Evolutionary conservation across 2,888 invertebrate genomes (phyloP), one percentile per base, ranked within the genome.

Genomic region (Chloroclysta siterata): DNA sequence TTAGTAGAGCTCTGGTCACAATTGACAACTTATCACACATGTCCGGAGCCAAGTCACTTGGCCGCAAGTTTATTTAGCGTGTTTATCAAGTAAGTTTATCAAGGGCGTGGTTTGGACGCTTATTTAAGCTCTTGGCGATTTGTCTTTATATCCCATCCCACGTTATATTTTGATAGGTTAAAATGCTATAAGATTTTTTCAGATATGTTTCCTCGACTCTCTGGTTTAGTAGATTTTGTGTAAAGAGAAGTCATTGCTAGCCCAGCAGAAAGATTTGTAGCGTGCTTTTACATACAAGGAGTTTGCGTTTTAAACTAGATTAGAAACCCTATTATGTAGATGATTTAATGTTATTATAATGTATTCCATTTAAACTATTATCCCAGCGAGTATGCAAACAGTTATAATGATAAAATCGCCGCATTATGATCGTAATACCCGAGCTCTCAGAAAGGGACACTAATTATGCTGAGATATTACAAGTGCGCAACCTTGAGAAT

Each of bases 401-500:
- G 52, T 50, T 59, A 28, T 46, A 52, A 64, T 55, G 47, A 57
- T 61, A 65, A 54, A 54, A 65, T 57, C 46, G 29, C 46, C 51
- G 41, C 60, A 14, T 57, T 58, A 60, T 48, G 47, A 54, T 51
- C 33, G 17, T 41, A 57, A 50, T 50, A 51, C 50, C 44, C 41
- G 41, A 44, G 55, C 58, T 65, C 53, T 59, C 47, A 39, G 57
- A 60, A 65, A 58, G 57, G 51, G 56, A 60, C 54, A 62, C 59
- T 51, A 60, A 54, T 53, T 53, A 54, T 60, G 55, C 39, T 39
- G 61, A 59, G 53, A 46, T 46, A 11, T 51, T 46, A 17, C 50
- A 54, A 58, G 54, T 53, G 46, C 28, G 63, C 47, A 72, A 66
- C 69, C 69, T 67, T 70, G 67, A 65, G 64, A 62, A 63, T 62